These are phyloP conservation scores for Miichthys miiuy DNA, from an alignment of 2,797 vertebrate genomes.

Conservation along the genomic window DNA sequence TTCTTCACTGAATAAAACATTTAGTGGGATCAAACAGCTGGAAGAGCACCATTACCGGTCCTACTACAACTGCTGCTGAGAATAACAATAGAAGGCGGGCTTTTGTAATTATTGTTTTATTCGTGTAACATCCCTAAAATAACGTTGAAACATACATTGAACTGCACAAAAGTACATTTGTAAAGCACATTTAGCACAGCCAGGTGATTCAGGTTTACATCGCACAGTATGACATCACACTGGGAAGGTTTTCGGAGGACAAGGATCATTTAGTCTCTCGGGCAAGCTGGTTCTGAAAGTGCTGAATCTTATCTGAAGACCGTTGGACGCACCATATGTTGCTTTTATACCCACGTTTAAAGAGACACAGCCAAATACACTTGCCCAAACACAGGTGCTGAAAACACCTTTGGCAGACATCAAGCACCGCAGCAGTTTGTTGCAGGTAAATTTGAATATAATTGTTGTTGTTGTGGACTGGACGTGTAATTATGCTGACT, in stretches of 20 bases:
- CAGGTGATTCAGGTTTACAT: not conserved
- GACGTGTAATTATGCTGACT: slow-evolving; percentile 46
- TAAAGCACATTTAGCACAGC: not conserved
- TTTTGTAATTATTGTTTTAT: not conserved
- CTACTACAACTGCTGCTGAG: not conserved
- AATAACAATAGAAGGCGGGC: not conserved
- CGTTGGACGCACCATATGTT: not conserved
- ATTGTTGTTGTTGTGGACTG: slow-evolving; percentile 10
- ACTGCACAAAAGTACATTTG: not conserved
- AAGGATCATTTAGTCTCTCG: slow-evolving; percentile 4
- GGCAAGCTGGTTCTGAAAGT: not conserved
- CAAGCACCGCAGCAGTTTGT: not conserved
- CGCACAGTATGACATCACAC: not conserved
- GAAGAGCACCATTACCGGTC: not conserved
- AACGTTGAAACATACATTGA: not conserved
- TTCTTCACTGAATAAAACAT: slow-evolving; percentile 41
- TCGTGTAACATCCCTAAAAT: not conserved
- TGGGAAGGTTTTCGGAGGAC: not conserved
- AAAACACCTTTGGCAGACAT: slow-evolving; percentile 18
- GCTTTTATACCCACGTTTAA: not conserved
- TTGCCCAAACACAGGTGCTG: not conserved
- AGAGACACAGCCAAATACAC: not conserved
- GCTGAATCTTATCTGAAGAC: not conserved
- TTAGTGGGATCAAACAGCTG: slow-evolving; percentile 20
- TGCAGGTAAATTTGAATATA: slow-evolving; percentile 30